Conservation (phyloP, 2,888 invertebrate genomes). For the Apamea anceps region DNA sequence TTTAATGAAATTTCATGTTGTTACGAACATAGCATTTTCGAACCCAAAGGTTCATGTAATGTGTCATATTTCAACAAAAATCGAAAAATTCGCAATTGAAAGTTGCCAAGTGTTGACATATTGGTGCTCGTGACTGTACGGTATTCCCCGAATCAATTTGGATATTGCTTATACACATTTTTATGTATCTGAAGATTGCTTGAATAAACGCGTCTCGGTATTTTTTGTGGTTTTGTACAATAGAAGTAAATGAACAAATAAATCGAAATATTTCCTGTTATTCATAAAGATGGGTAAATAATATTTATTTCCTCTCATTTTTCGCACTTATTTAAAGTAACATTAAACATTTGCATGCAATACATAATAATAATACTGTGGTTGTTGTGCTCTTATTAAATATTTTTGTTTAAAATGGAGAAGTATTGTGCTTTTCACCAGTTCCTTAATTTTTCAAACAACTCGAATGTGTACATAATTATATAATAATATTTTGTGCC, state of each 20-base stretch:
- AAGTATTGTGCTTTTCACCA: background rate
- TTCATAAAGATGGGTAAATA: background rate
- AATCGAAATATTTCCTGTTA: background rate
- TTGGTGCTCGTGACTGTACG: no score
- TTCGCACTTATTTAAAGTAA: background rate
- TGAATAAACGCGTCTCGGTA: background rate
- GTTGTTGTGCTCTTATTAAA: no score
- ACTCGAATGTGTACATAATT: background rate
- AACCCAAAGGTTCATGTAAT: no score
- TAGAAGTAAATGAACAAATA: background rate
- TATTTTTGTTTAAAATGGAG: background rate
- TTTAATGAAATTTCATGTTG: no score
- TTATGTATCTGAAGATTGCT: constrained; percentile 8
- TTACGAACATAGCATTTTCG: no score
- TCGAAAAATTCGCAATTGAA: no score
- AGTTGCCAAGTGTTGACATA: no score
- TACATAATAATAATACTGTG: background rate
- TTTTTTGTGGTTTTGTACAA: background rate
- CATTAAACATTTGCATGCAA: background rate
- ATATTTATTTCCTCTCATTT: background rate
- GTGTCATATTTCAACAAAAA: no score
- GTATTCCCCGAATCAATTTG: constrained; percentile 29
- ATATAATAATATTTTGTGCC: background rate
- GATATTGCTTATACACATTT: constrained; percentile 31
- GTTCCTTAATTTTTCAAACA: background rate